These are phyloP conservation scores for Ceramica pisi DNA, from an alignment of 2,888 invertebrate species.

Conservation along the genomic window DNA sequence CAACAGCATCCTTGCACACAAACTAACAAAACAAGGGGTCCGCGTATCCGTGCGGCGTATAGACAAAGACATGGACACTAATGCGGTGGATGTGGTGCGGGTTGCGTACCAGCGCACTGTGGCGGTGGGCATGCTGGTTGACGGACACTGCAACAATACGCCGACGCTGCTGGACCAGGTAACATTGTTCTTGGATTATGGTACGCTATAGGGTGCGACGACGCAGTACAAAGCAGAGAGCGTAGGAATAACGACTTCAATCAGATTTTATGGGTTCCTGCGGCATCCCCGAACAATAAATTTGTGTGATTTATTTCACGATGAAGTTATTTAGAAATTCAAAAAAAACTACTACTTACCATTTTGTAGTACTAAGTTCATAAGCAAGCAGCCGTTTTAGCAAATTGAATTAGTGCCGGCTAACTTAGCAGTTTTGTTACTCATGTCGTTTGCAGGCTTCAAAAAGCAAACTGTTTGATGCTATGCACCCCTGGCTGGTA, in stretches of 20 bases:
- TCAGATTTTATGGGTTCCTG: background rate
- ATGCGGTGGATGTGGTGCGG: conserved; percentile 59
- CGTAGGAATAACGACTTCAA: background rate
- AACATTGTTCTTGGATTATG: conserved; percentile 11
- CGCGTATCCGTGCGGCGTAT: conserved; percentile 68
- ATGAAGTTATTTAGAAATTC: background rate
- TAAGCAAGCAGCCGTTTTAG: too few relatives aligned
- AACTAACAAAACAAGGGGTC: conserved; percentile 61
- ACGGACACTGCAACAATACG: conserved; percentile 70
- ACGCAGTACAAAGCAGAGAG: too few relatives aligned
- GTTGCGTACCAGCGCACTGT: conserved; percentile 68
- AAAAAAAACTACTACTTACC: background rate
- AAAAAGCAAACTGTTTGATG: conserved; percentile 73
- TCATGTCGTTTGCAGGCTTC: conserved; percentile 76
- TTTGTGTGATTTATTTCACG: background rate
- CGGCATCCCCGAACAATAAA: background rate
- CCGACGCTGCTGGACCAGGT: conserved; percentile 71
- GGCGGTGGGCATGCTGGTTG: conserved; percentile 75
- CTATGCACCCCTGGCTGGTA: conserved; percentile 79
- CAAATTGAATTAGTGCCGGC: too few relatives aligned
- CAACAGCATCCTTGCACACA: conserved; percentile 58
- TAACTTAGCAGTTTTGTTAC: background rate
- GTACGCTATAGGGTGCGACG: background rate
- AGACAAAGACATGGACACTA: conserved; percentile 37
- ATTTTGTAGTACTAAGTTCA: background rate